Evolutionary conservation across 2,797 vertebrate species (phyloP), one percentile per base, ranked within the genome.

Genomic region (Pangasius krempfi): DNA sequence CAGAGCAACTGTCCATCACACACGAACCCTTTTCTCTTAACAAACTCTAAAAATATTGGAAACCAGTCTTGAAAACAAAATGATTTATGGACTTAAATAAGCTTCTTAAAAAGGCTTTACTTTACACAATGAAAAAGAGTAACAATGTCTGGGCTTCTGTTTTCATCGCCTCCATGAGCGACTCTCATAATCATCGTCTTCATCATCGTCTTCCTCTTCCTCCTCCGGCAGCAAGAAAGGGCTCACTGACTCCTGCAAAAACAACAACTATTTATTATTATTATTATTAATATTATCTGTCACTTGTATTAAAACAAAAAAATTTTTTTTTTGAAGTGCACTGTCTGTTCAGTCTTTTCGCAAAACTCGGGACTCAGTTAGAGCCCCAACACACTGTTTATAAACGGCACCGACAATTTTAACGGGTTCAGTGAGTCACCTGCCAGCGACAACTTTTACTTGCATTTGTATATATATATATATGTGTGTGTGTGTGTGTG

Each of bases 121-220:
- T 87, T 89, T 89, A 88, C 80, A 82, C 81, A 90, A 30, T 82
- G 56, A 89, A 68, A 18, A 90, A 84, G 3, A 3, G 22, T 37
- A 5, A 50, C 4, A 68, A 68, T 0, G 18, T 20, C 81, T 2
- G 27, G 25, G 22, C 87, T 44, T 82, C 47, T 3, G 86, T 93
- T 95, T 93, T 98, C 97, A 99, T 97, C 98, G 98, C 94, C 98
- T 96, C 98, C 98, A 99, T 10, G 98, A 99, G 91, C 98, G 98
- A 92, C 98, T 98, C 92, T 99, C 98, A 80, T 98, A 97, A 93
- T 99, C 97, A 56, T 99, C 98, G 86, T 99, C 98, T 92, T 97
- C 96, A 0, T 97, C 96, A 8, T 97, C 98, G 12, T 99, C 98
- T 3, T 98, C 98, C 1, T 99, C 98, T 66, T 98, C 98, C 89